Evolutionary conservation across 2,888 invertebrate genomes (phyloP).

Genomic region (Ommatoiulus sabulosus): DNA sequence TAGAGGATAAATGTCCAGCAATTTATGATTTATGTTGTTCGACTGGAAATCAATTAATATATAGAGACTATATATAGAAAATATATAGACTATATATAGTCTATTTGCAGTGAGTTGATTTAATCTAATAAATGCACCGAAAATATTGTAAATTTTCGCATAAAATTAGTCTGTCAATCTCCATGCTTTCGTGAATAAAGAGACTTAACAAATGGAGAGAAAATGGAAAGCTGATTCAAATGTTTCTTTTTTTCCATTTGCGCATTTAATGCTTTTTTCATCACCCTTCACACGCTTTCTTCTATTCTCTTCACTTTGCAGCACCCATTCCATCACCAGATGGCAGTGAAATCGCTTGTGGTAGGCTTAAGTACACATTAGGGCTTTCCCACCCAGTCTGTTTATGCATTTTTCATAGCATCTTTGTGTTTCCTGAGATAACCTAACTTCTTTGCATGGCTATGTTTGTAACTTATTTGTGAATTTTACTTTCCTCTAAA

Average conservation of each 20-base stretch:
- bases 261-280: not conserved
- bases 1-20: too few species aligned
- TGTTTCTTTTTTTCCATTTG: not conserved
- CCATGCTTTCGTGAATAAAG: not conserved
- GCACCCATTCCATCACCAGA: conserved; percentile 71
- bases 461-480: not conserved
- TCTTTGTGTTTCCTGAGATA: not conserved
- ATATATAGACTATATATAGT: too few species aligned
- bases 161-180: too few species aligned
- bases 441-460: not conserved
- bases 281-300: not conserved
- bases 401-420: not conserved
- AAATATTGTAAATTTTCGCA: too few species aligned
- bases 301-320: conserved; percentile 62
- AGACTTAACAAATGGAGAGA: not conserved
- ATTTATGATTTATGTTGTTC: too few species aligned
- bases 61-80: too few species aligned
- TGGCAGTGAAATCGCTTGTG: conserved; percentile 72
- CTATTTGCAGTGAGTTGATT: too few species aligned
- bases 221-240: not conserved
- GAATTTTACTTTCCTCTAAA: not conserved
- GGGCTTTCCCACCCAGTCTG: not conserved
- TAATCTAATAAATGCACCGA: too few species aligned
- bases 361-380: conserved; percentile 67
- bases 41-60: too few species aligned